These are phyloP conservation scores for Cryptus viduatorius DNA, from an alignment of 2,888 invertebrate species.

Conservation along the genomic window DNA sequence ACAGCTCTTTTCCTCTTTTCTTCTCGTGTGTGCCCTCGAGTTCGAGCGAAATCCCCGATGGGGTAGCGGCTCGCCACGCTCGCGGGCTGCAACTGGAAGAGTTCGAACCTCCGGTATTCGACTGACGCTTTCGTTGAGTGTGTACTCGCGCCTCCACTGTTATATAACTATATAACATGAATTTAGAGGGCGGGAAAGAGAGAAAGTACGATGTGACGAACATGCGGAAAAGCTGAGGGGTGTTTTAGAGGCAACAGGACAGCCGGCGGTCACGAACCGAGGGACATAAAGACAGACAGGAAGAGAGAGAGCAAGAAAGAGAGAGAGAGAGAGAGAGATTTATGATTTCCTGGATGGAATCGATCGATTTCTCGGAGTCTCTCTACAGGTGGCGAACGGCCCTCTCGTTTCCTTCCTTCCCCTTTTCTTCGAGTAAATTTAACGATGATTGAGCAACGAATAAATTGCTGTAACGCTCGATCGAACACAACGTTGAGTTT, in stretches of 20 bases:
- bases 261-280: constrained; percentile 29
- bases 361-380: constrained; percentile 23
- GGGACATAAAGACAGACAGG: background rate
- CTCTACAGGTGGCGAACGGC: constrained; percentile 55
- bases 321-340: constrained; percentile 18
- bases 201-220: constrained; percentile 7
- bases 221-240: constrained; percentile 42
- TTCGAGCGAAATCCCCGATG: constrained; percentile 44
- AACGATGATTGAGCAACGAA: constrained; percentile 36
- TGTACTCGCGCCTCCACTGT: constrained; percentile 32
- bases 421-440: constrained; percentile 13
- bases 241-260: constrained; percentile 8
- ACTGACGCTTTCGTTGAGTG: constrained; percentile 44
- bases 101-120: constrained; percentile 30
- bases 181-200: background rate
- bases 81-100: constrained; percentile 5
- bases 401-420: constrained; percentile 8
- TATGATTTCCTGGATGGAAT: constrained; percentile 57
- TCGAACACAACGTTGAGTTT: constrained; percentile 4
- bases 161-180: background rate
- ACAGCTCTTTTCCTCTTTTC: constrained; percentile 21
- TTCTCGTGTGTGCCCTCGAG: constrained; percentile 21
- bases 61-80: constrained; percentile 33
- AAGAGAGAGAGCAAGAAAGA: background rate
- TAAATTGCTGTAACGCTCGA: constrained; percentile 17